phyloP scores from a whole-genome alignment of 2,797 vertebrate species.

The Mastacembelus armatus region DNA sequence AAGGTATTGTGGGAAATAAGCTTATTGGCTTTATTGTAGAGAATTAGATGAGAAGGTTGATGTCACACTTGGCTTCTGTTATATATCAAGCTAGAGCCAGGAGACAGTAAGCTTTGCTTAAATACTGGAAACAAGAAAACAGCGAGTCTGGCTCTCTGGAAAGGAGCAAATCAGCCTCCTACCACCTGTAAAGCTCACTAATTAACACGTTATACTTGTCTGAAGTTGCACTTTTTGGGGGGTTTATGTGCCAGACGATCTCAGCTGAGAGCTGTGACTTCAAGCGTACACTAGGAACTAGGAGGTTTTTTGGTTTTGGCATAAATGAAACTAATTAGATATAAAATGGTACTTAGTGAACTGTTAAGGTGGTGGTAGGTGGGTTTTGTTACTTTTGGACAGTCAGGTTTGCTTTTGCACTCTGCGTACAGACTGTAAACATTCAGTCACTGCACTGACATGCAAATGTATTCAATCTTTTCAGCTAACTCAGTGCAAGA shows the following conservation, averaged over 20 bases:
- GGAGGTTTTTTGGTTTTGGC: too few species aligned
- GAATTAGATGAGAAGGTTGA: not conserved
- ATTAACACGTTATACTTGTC: not conserved
- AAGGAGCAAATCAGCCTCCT: not conserved
- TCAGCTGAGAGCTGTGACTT: too few species aligned
- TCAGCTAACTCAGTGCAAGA: not conserved
- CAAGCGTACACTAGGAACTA: not conserved
- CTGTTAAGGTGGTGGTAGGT: too few species aligned
- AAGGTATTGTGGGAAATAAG: not conserved
- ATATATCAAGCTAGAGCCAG: not conserved
- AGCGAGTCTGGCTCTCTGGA: not conserved
- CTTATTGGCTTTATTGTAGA: not conserved
- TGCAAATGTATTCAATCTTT: not conserved
- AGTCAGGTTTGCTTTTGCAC: not conserved
- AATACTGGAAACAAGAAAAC: not conserved
- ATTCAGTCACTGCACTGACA: not conserved
- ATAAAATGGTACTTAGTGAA: too few species aligned
- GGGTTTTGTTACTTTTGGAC: too few species aligned
- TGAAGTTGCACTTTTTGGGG: too few species aligned
- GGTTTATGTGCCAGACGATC: too few species aligned
- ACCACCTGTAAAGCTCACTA: not conserved
- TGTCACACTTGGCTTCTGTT: not conserved
- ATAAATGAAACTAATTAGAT: too few species aligned
- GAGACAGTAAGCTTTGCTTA: not conserved
- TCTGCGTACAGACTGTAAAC: too few species aligned